These are phyloP conservation scores for Babyrousa celebensis DNA, from an alignment of 2,797 vertebrate species.

Conservation along the genomic window DNA sequence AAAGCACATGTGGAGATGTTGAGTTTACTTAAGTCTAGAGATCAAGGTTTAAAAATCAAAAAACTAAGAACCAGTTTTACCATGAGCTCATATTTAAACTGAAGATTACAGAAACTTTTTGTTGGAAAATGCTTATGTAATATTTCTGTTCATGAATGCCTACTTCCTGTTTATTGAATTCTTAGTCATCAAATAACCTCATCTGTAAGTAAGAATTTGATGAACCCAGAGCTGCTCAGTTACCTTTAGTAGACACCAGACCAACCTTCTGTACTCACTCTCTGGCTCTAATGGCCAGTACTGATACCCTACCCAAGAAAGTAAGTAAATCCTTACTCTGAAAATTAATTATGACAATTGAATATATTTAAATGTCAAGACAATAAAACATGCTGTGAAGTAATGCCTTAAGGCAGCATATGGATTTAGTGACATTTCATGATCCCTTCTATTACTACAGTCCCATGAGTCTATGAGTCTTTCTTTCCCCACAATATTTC, in stretches of 20 bases:
- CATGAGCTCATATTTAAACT: conserved; percentile 13
- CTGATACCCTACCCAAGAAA: conserved; percentile 39
- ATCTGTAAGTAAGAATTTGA: background rate
- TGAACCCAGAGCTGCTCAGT: background rate
- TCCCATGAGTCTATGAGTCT: background rate
- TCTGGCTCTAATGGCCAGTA: background rate
- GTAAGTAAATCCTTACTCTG: conserved; percentile 63
- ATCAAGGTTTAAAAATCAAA: background rate
- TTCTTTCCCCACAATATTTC: conserved; percentile 37
- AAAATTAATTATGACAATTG: conserved; percentile 57
- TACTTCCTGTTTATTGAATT: background rate
- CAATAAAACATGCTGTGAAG: conserved; percentile 69
- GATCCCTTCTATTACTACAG: background rate
- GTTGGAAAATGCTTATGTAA: background rate
- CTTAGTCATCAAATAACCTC: background rate
- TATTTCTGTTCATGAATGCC: background rate
- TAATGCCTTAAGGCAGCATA: conserved; percentile 50
- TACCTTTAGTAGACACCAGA: conserved; percentile 1
- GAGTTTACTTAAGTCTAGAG: background rate
- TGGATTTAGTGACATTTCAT: conserved; percentile 45
- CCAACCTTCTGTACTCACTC: conserved; percentile 31
- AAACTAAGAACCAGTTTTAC: background rate
- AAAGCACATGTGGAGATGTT: background rate
- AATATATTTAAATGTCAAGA: conserved; percentile 78
- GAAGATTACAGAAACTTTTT: background rate